Conservation (phyloP, 2,113 vertebrate genomes). For the Cinclus mexicanus region DNA sequence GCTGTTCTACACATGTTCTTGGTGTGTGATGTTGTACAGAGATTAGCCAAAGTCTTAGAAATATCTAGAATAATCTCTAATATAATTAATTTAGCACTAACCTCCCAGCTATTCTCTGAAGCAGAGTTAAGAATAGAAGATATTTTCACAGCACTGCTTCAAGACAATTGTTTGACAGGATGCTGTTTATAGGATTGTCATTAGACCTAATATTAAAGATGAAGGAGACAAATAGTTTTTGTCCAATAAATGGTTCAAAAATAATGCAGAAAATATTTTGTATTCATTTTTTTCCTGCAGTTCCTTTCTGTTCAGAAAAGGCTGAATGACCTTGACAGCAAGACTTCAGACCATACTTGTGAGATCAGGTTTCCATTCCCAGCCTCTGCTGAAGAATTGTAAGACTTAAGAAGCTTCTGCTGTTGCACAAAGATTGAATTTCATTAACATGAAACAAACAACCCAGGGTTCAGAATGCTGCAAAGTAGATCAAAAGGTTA, state of each 20-base stretch:
- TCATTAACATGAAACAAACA: conserved; percentile 58
- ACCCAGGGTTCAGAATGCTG: conserved; percentile 21
- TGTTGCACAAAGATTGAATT: conserved; percentile 33
- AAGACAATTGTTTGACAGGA: neutral
- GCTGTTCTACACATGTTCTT: neutral
- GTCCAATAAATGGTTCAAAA: neutral
- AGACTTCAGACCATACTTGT: neutral
- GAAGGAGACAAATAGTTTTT: neutral
- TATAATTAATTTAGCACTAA: neutral
- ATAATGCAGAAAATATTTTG: neutral
- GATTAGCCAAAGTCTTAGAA: neutral
- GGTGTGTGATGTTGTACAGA: neutral
- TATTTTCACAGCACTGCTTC: neutral
- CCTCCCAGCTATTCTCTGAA: neutral
- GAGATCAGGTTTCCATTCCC: conserved; percentile 20
- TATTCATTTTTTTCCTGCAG: neutral
- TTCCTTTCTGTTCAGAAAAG: neutral
- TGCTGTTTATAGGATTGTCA: neutral
- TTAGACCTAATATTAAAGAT: neutral
- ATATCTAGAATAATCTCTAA: neutral
- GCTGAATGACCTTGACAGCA: conserved; percentile 17
- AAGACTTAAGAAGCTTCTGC: conserved; percentile 7
- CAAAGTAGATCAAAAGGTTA: conserved; percentile 55
- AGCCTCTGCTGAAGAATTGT: conserved; percentile 1
- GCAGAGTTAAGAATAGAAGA: neutral